A percentile compares a stretch with the other conserved stretches of the same genome.
These are phyloP conservation scores for Actinemys pallida DNA, from an alignment of 2,113 vertebrate genomes.

Conservation along the genomic window DNA sequence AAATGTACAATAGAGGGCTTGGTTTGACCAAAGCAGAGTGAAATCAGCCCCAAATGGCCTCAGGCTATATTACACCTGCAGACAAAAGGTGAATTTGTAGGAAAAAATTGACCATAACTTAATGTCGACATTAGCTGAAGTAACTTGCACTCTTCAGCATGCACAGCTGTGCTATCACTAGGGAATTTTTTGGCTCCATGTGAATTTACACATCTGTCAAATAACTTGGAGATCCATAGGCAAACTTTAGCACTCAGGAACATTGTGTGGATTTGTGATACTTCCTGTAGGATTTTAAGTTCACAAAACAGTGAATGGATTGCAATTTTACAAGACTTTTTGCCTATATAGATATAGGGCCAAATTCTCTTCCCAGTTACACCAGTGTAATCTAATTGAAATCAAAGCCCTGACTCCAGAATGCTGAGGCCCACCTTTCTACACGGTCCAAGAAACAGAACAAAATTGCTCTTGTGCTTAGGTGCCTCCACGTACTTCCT, in stretches of 20 bases:
- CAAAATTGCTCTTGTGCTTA: constrained; percentile 27
- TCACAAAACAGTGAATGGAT: not conserved
- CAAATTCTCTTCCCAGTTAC: not conserved
- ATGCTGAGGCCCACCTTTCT: not conserved
- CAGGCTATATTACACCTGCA: constrained; percentile 40
- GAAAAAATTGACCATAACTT: not conserved
- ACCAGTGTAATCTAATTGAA: not conserved
- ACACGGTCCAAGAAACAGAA: accelerated
- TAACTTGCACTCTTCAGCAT: constrained; percentile 22
- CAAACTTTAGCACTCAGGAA: constrained; percentile 32
- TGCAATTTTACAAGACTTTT: not conserved
- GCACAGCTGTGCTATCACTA: constrained; percentile 74
- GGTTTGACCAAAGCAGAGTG: not conserved
- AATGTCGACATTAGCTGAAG: constrained; percentile 20
- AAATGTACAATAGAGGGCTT: not conserved
- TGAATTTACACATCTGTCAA: constrained; percentile 74
- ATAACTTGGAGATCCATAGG: constrained; percentile 65
- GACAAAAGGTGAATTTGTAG: constrained; percentile 50
- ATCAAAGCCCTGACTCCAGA: not conserved
- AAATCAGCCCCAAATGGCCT: constrained; percentile 52
- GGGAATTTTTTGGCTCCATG: constrained; percentile 62
- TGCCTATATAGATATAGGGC: too few relatives aligned
- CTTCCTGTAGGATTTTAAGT: constrained; percentile 66
- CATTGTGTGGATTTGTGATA: constrained; percentile 61
- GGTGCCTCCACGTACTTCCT: constrained; percentile 29